phyloP scores from a whole-genome alignment of 2,888 invertebrate genomes.

The Tipula confusa region DNA sequence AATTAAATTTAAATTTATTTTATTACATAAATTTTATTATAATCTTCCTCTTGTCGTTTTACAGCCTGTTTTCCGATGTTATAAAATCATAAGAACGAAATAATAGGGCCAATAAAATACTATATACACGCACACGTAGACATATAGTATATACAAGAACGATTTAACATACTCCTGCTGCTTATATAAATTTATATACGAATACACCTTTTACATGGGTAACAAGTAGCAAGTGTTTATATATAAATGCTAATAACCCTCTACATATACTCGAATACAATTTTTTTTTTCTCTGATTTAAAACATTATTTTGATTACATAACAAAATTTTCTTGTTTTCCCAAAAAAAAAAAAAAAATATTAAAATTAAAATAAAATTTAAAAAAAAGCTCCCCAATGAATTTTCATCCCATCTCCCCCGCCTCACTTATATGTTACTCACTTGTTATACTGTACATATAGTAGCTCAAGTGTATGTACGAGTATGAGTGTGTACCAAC shows the following conservation, averaged over 20 bases:
- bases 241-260: not conserved
- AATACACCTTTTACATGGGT: not conserved
- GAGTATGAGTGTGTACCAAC: not conserved
- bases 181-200: too few relatives aligned
- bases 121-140: not conserved
- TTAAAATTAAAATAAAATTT: slow-evolving; percentile 1
- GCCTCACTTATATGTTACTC: not conserved
- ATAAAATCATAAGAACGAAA: not conserved
- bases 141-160: not conserved
- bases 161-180: too few relatives aligned
- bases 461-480: not conserved
- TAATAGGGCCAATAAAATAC: not conserved
- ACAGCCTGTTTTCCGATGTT: not conserved
- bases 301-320: not conserved
- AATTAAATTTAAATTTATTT: slow-evolving; percentile 25
- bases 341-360: not conserved
- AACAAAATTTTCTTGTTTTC: not conserved
- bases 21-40: not conserved
- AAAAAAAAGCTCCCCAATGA: slow-evolving; percentile 7
- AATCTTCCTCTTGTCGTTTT: not conserved
- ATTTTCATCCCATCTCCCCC: slow-evolving; percentile 25
- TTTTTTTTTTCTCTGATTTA: not conserved
- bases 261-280: not conserved
- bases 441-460: not conserved
- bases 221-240: not conserved